Evolutionary conservation across 2,888 invertebrate genomes (phyloP).

Genomic region (Masnerella sp.): DNA sequence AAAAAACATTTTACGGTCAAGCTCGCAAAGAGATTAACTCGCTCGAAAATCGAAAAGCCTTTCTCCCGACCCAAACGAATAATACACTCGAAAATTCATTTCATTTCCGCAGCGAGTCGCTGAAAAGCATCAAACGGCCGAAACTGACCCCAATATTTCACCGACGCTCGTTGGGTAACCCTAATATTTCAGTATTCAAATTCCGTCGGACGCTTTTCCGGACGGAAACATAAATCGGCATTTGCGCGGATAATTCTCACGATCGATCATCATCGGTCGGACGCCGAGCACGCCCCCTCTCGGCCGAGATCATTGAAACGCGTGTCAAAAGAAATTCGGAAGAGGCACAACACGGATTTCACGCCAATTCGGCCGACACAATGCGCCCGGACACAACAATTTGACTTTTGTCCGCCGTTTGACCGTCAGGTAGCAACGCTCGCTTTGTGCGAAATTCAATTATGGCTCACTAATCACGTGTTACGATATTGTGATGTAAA

Average conservation of each 20-base stretch:
- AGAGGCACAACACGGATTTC: conserved; percentile 76
- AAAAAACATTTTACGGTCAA: no score
- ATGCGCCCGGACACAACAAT: conserved; percentile 69
- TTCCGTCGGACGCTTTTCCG: conserved; percentile 14
- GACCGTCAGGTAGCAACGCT: conserved; percentile 63
- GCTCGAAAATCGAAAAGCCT: no score
- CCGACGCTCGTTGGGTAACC: conserved; percentile 1
- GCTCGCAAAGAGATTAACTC: no score
- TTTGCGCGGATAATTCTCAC: conserved; percentile 64
- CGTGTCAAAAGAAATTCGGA: conserved; percentile 69
- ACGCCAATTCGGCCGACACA: conserved; percentile 73
- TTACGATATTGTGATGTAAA: conserved; percentile 28
- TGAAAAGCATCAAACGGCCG: no score
- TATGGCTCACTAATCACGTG: conserved; percentile 47
- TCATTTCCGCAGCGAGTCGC: no score
- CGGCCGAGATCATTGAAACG: conserved; percentile 61
- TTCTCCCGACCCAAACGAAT: no score
- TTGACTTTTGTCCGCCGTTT: conserved; percentile 70
- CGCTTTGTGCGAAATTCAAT: conserved; percentile 51
- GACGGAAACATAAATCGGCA: conserved; percentile 47
- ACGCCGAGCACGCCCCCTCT: conserved; percentile 64
- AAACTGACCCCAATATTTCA: conserved; percentile 33
- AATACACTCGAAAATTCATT: no score
- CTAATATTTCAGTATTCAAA: conserved; percentile 18
- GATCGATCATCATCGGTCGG: conserved; percentile 71